phyloP scores from a whole-genome alignment of 2,113 vertebrate species.

The Entomyzon cyanotis region DNA sequence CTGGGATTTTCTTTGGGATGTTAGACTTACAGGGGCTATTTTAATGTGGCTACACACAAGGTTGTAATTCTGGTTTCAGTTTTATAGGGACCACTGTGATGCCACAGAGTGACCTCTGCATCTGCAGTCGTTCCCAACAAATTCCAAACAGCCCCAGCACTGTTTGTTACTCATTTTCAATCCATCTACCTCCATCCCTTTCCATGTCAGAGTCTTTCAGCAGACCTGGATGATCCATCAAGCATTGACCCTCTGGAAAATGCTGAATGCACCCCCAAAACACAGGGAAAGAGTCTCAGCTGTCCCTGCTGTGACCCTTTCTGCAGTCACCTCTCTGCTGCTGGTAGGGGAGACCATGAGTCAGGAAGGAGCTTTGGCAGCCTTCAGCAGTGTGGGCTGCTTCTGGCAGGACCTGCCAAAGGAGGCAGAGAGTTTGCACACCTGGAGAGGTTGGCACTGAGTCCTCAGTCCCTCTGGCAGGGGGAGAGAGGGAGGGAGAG shows the following conservation, averaged over 20 bases:
- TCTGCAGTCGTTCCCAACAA: background rate
- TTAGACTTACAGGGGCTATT: background rate
- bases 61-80: background rate
- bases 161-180: background rate
- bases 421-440: conserved; percentile 64
- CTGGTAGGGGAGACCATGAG: background rate
- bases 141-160: background rate
- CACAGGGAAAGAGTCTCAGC: background rate
- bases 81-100: background rate
- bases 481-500: background rate
- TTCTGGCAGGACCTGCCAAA: conserved; percentile 67
- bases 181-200: background rate
- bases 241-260: background rate
- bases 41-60: background rate
- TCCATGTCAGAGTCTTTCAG: background rate
- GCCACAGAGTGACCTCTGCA: background rate
- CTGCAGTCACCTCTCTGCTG: background rate
- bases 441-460: conserved; percentile 62
- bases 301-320: background rate
- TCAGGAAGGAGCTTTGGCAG: conserved; percentile 58
- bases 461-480: background rate
- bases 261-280: background rate
- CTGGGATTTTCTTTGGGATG: background rate
- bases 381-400: conserved; percentile 38
- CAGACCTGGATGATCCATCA: background rate